Conservation (phyloP, 2,888 invertebrate species). For the Calameuta pallipes region DNA sequence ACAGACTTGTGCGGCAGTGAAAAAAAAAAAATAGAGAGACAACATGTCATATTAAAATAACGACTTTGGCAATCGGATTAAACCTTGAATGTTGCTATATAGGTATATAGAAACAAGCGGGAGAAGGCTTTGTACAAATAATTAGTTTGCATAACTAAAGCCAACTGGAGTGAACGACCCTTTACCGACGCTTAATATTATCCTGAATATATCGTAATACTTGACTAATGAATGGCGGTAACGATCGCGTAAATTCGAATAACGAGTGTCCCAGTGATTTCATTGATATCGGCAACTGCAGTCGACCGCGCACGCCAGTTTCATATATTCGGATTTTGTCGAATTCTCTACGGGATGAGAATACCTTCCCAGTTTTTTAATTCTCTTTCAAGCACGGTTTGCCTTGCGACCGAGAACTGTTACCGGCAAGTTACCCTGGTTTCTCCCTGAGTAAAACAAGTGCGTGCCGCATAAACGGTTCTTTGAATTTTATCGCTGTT, state of each 20-base stretch:
- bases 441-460: not conserved
- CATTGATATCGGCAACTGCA: not conserved
- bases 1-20: not conserved
- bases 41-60: not conserved
- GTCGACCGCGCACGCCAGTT: not conserved
- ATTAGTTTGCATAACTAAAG: not conserved
- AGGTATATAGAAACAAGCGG: not conserved
- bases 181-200: not conserved
- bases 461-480: not conserved
- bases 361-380: not conserved
- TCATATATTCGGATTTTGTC: not conserved
- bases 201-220: not conserved
- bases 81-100: not conserved
- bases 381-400: not conserved
- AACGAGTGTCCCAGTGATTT: not conserved
- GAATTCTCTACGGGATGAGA: not conserved
- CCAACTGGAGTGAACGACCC: not conserved
- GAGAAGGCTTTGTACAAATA: not conserved
- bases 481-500: not conserved
- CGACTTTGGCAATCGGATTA: not conserved
- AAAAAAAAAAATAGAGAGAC: not conserved
- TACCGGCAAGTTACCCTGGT: not conserved
- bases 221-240: not conserved
- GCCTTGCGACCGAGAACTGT: not conserved
- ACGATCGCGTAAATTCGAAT: not conserved